Base-by-base conservation (phyloP, 2,797 vertebrate genomes). In the Microctenopoma stevenorrisi region DNA sequence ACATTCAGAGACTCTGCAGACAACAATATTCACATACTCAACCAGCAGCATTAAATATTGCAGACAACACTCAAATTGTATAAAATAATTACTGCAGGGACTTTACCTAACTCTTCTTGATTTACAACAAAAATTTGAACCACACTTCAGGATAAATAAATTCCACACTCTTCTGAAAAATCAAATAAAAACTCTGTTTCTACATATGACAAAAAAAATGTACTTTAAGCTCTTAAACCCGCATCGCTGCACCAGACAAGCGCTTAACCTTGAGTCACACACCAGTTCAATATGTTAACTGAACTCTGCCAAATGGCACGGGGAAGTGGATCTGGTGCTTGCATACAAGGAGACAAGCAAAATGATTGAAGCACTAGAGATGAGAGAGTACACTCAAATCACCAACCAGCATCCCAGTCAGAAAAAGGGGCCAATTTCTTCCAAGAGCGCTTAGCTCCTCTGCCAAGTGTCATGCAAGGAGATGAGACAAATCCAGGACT, bases 381-480 rank as follows among this genome's bases (percentile, higher is more conserved):
- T 76, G 54, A 22, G 51, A 78, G 82, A 80, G 76, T 16, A 28
- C 64, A 68, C 72, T 85, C 65, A 42, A 86, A 84, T 86, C 74
- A 79, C 47, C 47, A 59, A 72, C 71, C 61, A 63, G 49, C 50
- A 69, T 74, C 66, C 53, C 65, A 71, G 76, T 76, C 66, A 68
- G 74, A 84, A 62, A 62, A 81, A 57, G 30, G 46, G 73, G 60
- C 74, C 87, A 88, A 84, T 91, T 87, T 81, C 55, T 68, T 83
- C 64, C 50, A 50, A 85, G 89, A 76, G 86, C 47, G 54, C 76
- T 84, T 47, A 57, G 55, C 65, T 81, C 51, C 57, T 64, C 49
- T 46, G 46, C 56, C 62, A 78, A 86, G 76, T 70, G 78, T 74
- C 69, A 68, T 5, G 51, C 28, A 3, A 74, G 51, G 56, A 71